Base-by-base conservation (phyloP, 2,888 invertebrate genomes). In the Chymomyza caudatula region DNA sequence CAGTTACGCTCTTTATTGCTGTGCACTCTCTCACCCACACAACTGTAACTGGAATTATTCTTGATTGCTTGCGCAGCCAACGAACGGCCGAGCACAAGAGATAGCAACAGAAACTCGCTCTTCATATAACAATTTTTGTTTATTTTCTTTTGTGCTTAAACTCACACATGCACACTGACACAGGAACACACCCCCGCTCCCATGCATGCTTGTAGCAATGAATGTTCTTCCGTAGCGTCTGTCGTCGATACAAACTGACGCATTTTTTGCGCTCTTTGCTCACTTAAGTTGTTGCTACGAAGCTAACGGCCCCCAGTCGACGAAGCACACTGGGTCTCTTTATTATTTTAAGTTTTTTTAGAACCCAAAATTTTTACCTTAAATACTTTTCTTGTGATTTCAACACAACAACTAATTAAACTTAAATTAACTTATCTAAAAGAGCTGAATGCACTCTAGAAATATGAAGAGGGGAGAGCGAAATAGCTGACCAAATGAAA, bases 81-180 rank as follows among this genome's bases (percentile, higher is more conserved):
- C 64, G 23, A 22, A 66, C 60, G 67, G 54, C 56, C 71, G 71
- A 11, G 37, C 47, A 15, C 22, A 47, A 23, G 55, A 43, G 29
- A 44, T 25, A n/a, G 47, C 20, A 52, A 54, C 63, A 37, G 22
- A 51, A 58, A 15, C 19, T 51, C 22, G 51, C 22, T 51, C 51
- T 71, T 74, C 61, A 84, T 78, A 79, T 78, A 65, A 71, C 71
- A 57, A 66, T 76, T 82, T 82, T 83, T 85, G 80, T 77, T 85
- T 85, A 71, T 85, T 85, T 85, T 80, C 75, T 69, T 85, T 80
- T 85, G 69, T 71, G 68, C 64, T 68, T 22, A 64, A 60, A 59
- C 65, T 67, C 60, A 63, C 51, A 56, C 57, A 64, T 58, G 29
- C 47, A 59, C 29, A 51, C 43, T 43, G 19, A 11, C 37, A 37